These are phyloP conservation scores for Aphaenogaster ashmeadi DNA, from an alignment of 1,140 invertebrate genomes.

Conservation along the genomic window DNA sequence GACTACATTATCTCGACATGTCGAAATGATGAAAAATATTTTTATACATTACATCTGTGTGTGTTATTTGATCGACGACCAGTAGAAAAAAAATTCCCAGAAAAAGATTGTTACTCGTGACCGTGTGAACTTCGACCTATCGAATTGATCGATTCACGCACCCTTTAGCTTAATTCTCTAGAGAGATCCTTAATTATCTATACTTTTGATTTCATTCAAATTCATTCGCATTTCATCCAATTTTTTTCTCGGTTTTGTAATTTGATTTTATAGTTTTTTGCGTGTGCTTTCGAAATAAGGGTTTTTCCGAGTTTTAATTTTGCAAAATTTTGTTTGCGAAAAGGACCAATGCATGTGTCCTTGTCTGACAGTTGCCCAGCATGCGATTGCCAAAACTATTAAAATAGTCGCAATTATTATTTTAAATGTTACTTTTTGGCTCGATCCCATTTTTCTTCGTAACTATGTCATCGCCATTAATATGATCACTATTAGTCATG, in stretches of 20 bases:
- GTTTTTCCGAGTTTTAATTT: conserved; percentile 9
- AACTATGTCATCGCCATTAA: conserved; percentile 53
- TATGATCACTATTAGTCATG: conserved; percentile 69
- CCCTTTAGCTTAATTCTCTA: background rate
- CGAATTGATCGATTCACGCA: background rate
- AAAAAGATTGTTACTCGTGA: background rate
- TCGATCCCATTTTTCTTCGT: conserved; percentile 25
- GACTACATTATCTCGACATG: background rate
- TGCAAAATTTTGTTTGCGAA: conserved; percentile 6
- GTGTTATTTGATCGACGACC: background rate
- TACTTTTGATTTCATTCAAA: conserved; percentile 20
- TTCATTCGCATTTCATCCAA: background rate
- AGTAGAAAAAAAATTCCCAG: background rate
- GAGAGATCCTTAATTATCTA: background rate
- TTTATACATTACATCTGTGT: background rate
- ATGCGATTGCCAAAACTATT: conserved; percentile 50
- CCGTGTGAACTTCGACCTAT: background rate
- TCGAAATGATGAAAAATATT: background rate
- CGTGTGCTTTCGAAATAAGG: background rate
- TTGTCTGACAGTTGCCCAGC: conserved; percentile 54
- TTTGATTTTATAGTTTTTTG: background rate
- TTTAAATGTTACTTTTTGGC: conserved; percentile 13
- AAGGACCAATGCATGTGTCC: conserved; percentile 51
- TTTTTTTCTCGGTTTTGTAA: background rate
- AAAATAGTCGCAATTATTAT: conserved; percentile 44